These are phyloP conservation scores for Phytoseiulus persimilis DNA, from an alignment of 2,888 invertebrate genomes.

Conservation along the genomic window DNA sequence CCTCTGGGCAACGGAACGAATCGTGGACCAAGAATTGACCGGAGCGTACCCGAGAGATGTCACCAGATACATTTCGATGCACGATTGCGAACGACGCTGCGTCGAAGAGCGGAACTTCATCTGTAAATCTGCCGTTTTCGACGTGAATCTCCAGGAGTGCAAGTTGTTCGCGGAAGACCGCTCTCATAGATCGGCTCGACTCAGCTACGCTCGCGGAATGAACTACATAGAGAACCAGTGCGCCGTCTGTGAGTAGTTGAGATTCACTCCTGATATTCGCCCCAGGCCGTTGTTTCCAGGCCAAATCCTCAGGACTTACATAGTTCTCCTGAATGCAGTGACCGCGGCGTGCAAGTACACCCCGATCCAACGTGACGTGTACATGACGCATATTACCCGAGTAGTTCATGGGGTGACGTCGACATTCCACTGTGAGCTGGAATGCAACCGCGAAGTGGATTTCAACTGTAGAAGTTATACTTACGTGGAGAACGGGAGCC, in stretches of 20 bases:
- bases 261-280: not conserved
- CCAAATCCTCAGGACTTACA: no score
- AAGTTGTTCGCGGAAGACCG: slow-evolving; percentile 54
- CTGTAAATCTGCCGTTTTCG: slow-evolving; percentile 55
- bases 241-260: slow-evolving; percentile 52
- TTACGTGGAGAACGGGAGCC: slow-evolving; percentile 46
- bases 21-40: slow-evolving; percentile 53
- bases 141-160: slow-evolving; percentile 52
- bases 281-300: no score
- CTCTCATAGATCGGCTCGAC: slow-evolving; percentile 52
- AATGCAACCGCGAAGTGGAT: slow-evolving; percentile 51
- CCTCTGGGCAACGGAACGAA: slow-evolving; percentile 54
- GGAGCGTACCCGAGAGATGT: slow-evolving; percentile 50
- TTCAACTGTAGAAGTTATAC: slow-evolving; percentile 51
- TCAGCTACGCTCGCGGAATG: slow-evolving; percentile 51
- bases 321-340: slow-evolving; percentile 46
- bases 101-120: slow-evolving; percentile 53
- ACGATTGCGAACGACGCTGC: slow-evolving; percentile 54
- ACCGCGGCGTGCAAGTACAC: slow-evolving; percentile 52
- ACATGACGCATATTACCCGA: slow-evolving; percentile 51
- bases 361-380: slow-evolving; percentile 49
- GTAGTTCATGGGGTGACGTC: slow-evolving; percentile 47
- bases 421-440: slow-evolving; percentile 50
- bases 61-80: slow-evolving; percentile 48
- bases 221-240: slow-evolving; percentile 57